Base-by-base conservation (phyloP, 2,113 vertebrate species). In the Geothlypis trichas region DNA sequence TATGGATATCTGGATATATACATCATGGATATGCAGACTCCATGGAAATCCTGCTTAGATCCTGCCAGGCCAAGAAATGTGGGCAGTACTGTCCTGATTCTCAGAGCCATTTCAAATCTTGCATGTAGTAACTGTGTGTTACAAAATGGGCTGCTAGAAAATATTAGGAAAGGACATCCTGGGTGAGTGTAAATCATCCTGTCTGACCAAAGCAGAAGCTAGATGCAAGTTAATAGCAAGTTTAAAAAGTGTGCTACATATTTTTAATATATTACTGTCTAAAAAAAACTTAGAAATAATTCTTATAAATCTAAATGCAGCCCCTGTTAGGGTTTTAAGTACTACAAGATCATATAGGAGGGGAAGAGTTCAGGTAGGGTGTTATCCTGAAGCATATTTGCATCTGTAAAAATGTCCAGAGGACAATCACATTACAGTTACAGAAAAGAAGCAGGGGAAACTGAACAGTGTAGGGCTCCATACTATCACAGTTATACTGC, bases 21-120 rank as follows among this genome's bases (percentile, higher is more conserved):
- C 73, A 71, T 55, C n/a, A 78, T 26, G 76, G 73, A 90, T 59
- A 86, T 16, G 4, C 23, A 74, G 27, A 61, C 30, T 86, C 68
- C 42, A 14, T 28, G 52, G 59, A 67, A 59, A 92, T 67, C 13
- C 68, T 89, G 47, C 55, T 92, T 42, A 67, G 67, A 79, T 74
- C 39, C 65, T 80, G 33, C n/a, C 55, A 84, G 55, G 51, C 11
- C 0, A 1, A 76, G 37, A 35, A 62, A 41, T 0, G 0, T 63
- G 15, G 76, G 65, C 30, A 55, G 39, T 10, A 13, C 15, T 59
- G 33, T 58, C 21, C 72, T 74, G 7, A 15, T 47, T 74, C 54
- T 67, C 20, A n/a, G 42, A 39, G 65, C 13, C 6, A 19, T 92
- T 86, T 67, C 68, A 44, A 27, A 46, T 49, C 59, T 74, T 58